Evolutionary conservation across 2,888 invertebrate genomes (phyloP), one percentile per base, ranked within the genome.

Genomic region (Synergus itoensis): DNA sequence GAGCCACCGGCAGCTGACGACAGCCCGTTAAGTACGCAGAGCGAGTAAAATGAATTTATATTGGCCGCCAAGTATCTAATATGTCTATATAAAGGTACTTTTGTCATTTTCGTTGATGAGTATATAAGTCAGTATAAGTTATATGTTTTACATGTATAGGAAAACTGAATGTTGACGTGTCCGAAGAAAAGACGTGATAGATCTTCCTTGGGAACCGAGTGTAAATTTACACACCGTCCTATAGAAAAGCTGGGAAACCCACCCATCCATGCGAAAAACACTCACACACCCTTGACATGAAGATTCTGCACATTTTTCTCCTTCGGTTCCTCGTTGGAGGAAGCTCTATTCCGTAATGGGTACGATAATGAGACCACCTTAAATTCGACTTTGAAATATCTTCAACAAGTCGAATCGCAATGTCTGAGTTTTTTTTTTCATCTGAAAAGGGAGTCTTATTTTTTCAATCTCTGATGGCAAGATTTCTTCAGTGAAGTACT

Each of bases 41-140:
- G 80, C 83, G 79, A 86, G 87, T 82, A 82, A 87, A 87, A 87
- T 87, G 82, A 87, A 87, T 87, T 87, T 87, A 85, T 87, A 84
- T 87, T 83, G 84, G 80, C 84, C 36, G 53, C 36, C 73, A 73
- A 73, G 36, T 73, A 43, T 77, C 77, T 76, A 5, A 48, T 60
- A 57, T 28, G 14, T 65, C 36, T 69, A 21, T 73, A 40, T 63
- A 40, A 53, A 18, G 73, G 77, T 36, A 80, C 48, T 40, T 48
- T 60, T 18, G n/a, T 0, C 7, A 4, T 48, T 48, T 48, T 16
- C n/a, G 11, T 60, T n/a, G 18, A 18, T 60, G 18, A 60, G 11
- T 1, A 7, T n/a, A n/a, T n/a, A n/a, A n/a, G n/a, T n/a, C n/a
- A n/a, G n/a, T 60, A 60, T 21, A 21, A 9, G 18, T 60, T 18